phyloP scores from a whole-genome alignment of 2,797 vertebrate species.

The Hippopotamyrus pictus region DNA sequence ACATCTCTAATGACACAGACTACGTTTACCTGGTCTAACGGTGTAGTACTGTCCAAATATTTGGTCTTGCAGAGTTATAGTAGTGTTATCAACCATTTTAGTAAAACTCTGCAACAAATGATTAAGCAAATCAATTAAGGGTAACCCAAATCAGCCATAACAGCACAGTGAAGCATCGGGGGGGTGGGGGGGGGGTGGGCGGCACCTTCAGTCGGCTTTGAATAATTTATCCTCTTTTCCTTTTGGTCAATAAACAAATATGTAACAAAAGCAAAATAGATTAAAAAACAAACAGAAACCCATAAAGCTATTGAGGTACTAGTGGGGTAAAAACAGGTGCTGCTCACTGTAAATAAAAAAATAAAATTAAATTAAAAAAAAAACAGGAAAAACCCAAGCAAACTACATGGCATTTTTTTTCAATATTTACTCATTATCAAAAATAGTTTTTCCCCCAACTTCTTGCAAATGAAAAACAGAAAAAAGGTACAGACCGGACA shows the following conservation, averaged over 20 bases:
- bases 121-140: not conserved
- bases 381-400: conserved; percentile 73
- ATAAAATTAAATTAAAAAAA: too few relatives aligned
- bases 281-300: conserved; percentile 57
- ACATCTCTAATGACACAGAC: conserved; percentile 42
- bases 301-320: conserved; percentile 40
- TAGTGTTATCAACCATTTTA: conserved; percentile 48
- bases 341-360: conserved; percentile 43
- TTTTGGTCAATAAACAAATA: conserved; percentile 73
- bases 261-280: conserved; percentile 67
- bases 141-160: conserved; percentile 21
- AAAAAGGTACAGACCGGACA: conserved; percentile 67
- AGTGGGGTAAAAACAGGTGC: conserved; percentile 42
- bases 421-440: conserved; percentile 86
- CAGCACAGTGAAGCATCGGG: conserved; percentile 50
- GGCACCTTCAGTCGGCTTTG: conserved; percentile 45
- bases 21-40: conserved; percentile 50
- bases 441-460: conserved; percentile 82
- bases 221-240: conserved; percentile 51
- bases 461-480: conserved; percentile 73
- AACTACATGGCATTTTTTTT: conserved; percentile 77
- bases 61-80: conserved; percentile 57
- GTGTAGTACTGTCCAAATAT: conserved; percentile 51
- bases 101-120: conserved; percentile 41
- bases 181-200: conserved; percentile 28